Base-by-base conservation (phyloP, 2,113 vertebrate genomes). In the Protomyctophum bolini region DNA sequence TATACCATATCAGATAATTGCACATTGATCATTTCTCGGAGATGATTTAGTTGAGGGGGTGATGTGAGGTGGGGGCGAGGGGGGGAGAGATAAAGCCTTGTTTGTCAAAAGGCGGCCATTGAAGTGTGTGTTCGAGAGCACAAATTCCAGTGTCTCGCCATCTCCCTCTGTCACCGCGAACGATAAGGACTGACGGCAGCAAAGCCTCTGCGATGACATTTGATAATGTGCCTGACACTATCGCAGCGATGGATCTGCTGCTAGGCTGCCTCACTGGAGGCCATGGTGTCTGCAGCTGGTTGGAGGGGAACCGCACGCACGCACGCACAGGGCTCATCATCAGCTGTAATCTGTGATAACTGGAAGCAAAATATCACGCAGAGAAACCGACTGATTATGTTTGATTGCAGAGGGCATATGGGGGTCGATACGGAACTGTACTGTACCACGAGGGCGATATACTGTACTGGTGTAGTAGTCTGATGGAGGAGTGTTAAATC, bases 1-100 rank as follows among this genome's bases (percentile, higher is more conserved):
- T 89, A 89, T 87, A 87, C 83, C 87, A 74, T 90, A 91, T 91
- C 91, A 92, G 89, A 89, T 91, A 90, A 91, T 89, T 90, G 83
- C 83, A 85, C 90, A 90, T 91, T 60, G 91, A 92, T 92, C 89
- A 91, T 90, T 88, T 91, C 88, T 91, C 11, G 76, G 87, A 88
- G 89, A 51, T 82, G 82, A 83, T 86, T 91, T 83, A 90, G 88
- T 91, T 91, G 85, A 89, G 90, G 14, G 76, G 10, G 47, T 48
- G 33, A 41, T 3, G 33, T 3, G 33, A 6, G 33, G 33, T 3
- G 33, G 33, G 33, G 33, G 33, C 3, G 33, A 6, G 33, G 33
- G 33, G 5, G 33, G 33, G 52, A 61, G 79, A 54, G 91, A 91
- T 92, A 92, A 88, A 87, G 81, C 57, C 81, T 41, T 72, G 86